Evolutionary conservation across 2,113 vertebrate species (phyloP).

Genomic region (Pelusios castaneus): DNA sequence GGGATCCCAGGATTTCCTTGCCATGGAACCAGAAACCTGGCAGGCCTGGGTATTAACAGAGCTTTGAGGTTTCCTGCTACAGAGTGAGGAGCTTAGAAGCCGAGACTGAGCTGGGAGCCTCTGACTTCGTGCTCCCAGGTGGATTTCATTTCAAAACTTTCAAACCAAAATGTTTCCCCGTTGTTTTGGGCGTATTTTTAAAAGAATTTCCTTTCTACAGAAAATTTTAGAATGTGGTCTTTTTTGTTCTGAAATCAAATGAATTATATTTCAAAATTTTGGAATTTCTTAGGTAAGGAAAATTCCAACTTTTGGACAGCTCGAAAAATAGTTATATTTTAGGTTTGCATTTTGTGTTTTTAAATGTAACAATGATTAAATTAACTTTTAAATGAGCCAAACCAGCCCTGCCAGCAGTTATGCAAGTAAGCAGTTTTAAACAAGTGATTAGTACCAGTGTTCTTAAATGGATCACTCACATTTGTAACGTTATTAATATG

Average conservation of each 20-base stretch:
- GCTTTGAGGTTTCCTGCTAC: background rate
- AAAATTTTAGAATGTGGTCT: background rate
- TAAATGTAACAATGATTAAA: slow-evolving; percentile 44
- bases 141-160: background rate
- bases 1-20: background rate
- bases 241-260: background rate
- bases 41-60: background rate
- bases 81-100: background rate
- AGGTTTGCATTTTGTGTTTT: background rate
- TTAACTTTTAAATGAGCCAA: slow-evolving; percentile 46
- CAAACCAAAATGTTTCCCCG: background rate
- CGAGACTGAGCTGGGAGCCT: background rate
- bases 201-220: background rate
- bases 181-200: background rate
- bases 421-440: slow-evolving; percentile 40
- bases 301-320: background rate
- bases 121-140: background rate
- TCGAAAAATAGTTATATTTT: background rate
- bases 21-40: background rate
- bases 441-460: slow-evolving; percentile 29
- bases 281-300: background rate
- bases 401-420: background rate
- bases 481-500: background rate
- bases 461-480: background rate
- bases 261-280: background rate